phyloP scores from a whole-genome alignment of 1,140 invertebrate genomes.

The Ditylenchus dipsaci region DNA sequence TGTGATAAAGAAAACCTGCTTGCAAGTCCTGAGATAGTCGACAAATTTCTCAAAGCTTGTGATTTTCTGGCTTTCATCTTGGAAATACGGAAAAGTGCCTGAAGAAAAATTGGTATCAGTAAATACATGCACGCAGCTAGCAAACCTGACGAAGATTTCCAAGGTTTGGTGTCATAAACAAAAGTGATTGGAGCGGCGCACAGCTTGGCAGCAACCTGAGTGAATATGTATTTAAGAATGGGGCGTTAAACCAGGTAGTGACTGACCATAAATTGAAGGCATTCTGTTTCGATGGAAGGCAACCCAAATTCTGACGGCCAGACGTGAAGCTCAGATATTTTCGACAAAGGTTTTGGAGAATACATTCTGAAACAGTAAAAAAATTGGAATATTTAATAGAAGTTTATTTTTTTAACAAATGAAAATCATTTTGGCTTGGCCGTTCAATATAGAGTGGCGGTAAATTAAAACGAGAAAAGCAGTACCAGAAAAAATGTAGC shows the following conservation, averaged over 20 bases:
- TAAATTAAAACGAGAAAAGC: too few species aligned
- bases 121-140: not conserved
- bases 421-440: too few species aligned
- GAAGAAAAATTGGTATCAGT: not conserved
- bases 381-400: too few species aligned
- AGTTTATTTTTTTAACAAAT: too few species aligned
- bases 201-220: slow-evolving; percentile 31
- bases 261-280: slow-evolving; percentile 49
- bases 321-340: slow-evolving; percentile 40
- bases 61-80: slow-evolving; percentile 17
- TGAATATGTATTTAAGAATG: not conserved
- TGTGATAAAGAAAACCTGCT: slow-evolving; percentile 21
- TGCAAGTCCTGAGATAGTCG: slow-evolving; percentile 35
- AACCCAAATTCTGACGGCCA: slow-evolving; percentile 54
- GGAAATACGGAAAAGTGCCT: slow-evolving; percentile 34
- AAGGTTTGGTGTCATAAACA: slow-evolving; percentile 14
- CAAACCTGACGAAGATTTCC: slow-evolving; percentile 29
- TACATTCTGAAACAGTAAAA: too few species aligned
- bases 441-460: too few species aligned
- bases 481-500: too few species aligned
- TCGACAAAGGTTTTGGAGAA: not conserved
- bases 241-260: not conserved
- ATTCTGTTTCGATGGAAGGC: slow-evolving; percentile 43
- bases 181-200: slow-evolving; percentile 36
- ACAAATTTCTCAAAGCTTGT: slow-evolving; percentile 33